Evolutionary conservation across 2,113 vertebrate genomes (phyloP).

Genomic region (Girardinichthys multiradiatus): DNA sequence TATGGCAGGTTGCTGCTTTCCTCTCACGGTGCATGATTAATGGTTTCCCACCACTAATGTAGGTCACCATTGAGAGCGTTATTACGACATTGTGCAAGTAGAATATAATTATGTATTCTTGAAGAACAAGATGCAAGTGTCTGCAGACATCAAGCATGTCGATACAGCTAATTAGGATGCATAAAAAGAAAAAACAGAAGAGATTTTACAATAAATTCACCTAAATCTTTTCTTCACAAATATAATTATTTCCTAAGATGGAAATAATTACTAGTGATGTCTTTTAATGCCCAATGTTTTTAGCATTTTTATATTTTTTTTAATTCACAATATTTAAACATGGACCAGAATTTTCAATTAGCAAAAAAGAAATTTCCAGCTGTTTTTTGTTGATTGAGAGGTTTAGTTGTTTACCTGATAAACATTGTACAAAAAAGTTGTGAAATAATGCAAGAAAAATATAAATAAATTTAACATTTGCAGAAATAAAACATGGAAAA

Average conservation of each 20-base stretch:
- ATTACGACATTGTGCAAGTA: constrained; percentile 62
- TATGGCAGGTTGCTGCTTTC: constrained; percentile 64
- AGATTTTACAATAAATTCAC: background rate
- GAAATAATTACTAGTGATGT: background rate
- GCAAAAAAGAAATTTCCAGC: background rate
- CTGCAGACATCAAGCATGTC: constrained; percentile 7
- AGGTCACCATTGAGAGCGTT: constrained; percentile 71
- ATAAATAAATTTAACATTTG: no score
- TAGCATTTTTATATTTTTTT: no score
- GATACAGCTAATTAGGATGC: constrained; percentile 18
- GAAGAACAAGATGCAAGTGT: constrained; percentile 43
- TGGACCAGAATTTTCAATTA: background rate
- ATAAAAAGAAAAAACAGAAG: constrained; percentile 7
- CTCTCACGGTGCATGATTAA: constrained; percentile 75
- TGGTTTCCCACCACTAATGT: constrained; percentile 72
- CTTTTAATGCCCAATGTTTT: background rate
- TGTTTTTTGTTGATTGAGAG: no score
- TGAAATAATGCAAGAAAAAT: no score
- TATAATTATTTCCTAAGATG: background rate
- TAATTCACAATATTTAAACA: background rate
- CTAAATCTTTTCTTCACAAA: background rate
- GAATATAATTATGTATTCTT: constrained; percentile 44
- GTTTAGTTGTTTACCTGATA: background rate
- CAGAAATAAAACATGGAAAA: no score
- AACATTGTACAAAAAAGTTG: background rate